These are phyloP conservation scores for Phrynocephalus guinanensis DNA, from an alignment of 2,797 vertebrate genomes.

Conservation along the genomic window DNA sequence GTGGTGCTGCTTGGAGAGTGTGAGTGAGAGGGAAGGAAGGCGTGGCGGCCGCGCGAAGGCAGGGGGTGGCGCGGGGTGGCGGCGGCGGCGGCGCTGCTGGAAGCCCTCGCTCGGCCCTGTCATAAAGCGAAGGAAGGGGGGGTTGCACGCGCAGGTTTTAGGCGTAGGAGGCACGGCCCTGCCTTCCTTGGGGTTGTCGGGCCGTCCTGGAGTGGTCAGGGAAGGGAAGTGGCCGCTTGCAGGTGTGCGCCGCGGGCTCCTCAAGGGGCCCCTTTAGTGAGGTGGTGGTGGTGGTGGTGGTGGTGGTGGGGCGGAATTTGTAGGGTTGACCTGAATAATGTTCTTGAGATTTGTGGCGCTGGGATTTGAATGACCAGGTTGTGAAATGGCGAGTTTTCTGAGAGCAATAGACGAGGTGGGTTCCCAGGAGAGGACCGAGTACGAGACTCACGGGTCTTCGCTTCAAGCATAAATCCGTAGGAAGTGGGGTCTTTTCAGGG, in stretches of 20 bases:
- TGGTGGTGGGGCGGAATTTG: background rate
- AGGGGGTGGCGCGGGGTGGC: background rate
- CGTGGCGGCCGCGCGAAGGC: accelerated
- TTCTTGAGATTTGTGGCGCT: background rate
- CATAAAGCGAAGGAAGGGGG: background rate
- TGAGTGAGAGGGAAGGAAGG: background rate
- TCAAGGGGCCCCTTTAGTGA: too few species aligned
- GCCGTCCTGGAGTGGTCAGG: too few species aligned
- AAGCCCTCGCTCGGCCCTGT: background rate
- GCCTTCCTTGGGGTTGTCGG: too few species aligned
- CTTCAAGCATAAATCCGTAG: background rate
- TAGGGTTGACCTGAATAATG: background rate
- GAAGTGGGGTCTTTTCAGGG: background rate
- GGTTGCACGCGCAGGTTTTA: background rate
- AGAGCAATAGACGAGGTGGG: background rate
- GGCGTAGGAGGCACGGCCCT: too few species aligned
- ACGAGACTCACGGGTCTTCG: too few species aligned
- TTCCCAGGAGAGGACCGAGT: too few species aligned
- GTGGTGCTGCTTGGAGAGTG: too few species aligned
- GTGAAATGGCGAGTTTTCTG: background rate
- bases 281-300: too few species aligned
- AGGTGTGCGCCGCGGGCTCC: too few species aligned
- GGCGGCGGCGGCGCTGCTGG: background rate
- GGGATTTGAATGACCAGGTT: too few species aligned
- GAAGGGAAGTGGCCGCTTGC: too few species aligned